Evolutionary conservation across 2,113 vertebrate genomes (phyloP), one percentile per base, ranked within the genome.

Genomic region (Deroptyus accipitrinus): DNA sequence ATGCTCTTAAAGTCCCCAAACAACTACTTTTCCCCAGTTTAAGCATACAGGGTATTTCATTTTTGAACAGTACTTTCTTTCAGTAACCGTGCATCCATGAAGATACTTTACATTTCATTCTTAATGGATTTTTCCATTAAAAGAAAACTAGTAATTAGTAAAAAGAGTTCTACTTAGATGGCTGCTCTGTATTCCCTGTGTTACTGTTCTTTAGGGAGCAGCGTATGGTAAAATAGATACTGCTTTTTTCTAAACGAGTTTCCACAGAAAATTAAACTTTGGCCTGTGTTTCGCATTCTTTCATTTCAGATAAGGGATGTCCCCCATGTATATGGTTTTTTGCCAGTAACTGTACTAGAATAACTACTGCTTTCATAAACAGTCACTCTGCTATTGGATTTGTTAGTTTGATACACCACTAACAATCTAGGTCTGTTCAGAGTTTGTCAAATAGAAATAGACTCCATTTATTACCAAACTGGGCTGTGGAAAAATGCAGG

Each of bases 111-210:
- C 7, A 42, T 80, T 86, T 84, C 64, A 74, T 94, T 77, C 49
- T 85, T 87, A 93, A 86, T n/a, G 41, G 25, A 62, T 79, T 83
- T 96, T 94, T 74, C 57, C 61, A 66, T 84, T 19, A 88, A 92
- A 87, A 88, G 44, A 82, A 94, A 90, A 31, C 57, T 31, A 72
- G 92, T 77, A 94, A 95, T 96, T 90, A 77, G 73, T 42, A 77
- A 81, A 74, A 81, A 80, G 48, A 54, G 35, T 77, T 94, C 86
- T 76, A 48, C 55, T 82, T 90, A 68, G 35, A 90, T 73, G 31
- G 37, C 49, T 94, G 84, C 66, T 82, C 86, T 62, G 18, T 69
- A 66, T 83, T 90, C 57, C 77, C 75, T 2, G 0, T 18, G 10
- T 86, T 91, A 46, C n/a, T 86, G 72, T 31, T 81, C 93, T 92